Evolutionary conservation across 1,140 invertebrate genomes (phyloP).

Genomic region (Eriosoma lanigerum): DNA sequence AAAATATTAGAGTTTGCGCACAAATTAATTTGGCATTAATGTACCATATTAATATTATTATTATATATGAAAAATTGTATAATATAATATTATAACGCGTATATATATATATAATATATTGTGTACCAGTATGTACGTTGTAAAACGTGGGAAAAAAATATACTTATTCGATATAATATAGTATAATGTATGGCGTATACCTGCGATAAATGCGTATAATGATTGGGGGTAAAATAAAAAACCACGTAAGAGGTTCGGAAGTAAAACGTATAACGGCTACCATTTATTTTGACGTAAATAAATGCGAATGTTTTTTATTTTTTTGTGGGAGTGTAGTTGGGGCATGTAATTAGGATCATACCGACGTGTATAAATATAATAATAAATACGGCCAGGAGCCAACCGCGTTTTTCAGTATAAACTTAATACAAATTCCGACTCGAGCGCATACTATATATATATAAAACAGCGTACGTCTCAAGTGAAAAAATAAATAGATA

Average conservation of each 20-base stretch:
- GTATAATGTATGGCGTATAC: no score
- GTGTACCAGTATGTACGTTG: no score
- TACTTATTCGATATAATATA: not conserved
- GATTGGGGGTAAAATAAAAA: not conserved
- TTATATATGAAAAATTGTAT: no score
- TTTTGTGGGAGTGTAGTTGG: constrained; percentile 3
- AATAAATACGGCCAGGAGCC: constrained; percentile 2
- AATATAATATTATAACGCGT: no score
- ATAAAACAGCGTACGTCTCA: not conserved
- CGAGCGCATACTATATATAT: not conserved
- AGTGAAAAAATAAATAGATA: not conserved
- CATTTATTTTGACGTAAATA: constrained; percentile 17
- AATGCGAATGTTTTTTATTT: constrained; percentile 13
- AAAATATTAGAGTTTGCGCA: no score
- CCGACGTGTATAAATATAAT: not conserved
- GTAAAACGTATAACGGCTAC: not conserved
- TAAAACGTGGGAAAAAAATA: constrained; percentile 19
- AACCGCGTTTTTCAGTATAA: not conserved
- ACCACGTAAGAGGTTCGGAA: not conserved
- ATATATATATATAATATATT: no score
- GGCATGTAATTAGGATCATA: constrained; percentile 5
- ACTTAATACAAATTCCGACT: constrained; percentile 29
- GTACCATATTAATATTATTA: no score
- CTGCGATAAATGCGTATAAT: not conserved
- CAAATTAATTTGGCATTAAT: no score